phyloP scores from a whole-genome alignment of 1,140 invertebrate genomes.

The Mizuhopecten yessoensis region DNA sequence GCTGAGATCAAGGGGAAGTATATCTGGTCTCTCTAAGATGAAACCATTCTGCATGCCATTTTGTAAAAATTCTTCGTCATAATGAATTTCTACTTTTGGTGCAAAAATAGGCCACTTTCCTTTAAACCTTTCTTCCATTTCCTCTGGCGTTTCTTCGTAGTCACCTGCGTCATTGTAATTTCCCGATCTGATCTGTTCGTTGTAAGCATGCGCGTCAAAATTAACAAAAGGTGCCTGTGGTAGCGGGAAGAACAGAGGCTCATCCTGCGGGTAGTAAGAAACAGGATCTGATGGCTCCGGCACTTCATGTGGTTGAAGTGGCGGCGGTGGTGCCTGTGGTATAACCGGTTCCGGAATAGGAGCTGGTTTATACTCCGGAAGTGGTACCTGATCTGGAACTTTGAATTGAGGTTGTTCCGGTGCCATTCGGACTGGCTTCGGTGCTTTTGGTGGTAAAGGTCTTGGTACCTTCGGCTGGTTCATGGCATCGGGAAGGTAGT shows the following conservation, averaged over 20 bases:
- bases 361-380: neutral
- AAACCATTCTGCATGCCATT: conserved; percentile 34
- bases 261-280: neutral
- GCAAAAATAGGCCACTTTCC: conserved; percentile 66
- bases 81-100: conserved; percentile 64
- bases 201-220: neutral
- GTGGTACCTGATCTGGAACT: conserved; percentile 22
- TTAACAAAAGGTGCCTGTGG: neutral
- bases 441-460: neutral
- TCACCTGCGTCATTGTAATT: conserved; percentile 40
- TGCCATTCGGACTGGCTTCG: conserved; percentile 13
- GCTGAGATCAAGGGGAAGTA: conserved; percentile 43
- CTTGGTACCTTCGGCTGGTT: neutral
- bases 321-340: conserved; percentile 45
- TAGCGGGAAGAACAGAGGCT: conserved; percentile 34
- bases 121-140: conserved; percentile 52
- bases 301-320: conserved; percentile 35
- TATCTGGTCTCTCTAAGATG: neutral
- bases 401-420: conserved; percentile 19
- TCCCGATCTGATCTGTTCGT: conserved; percentile 47
- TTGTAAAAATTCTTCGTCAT: conserved; percentile 46
- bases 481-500: neutral
- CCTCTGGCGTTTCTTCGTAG: conserved; percentile 40
- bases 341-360: conserved; percentile 27
- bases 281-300: neutral